phyloP scores from a whole-genome alignment of 2,797 vertebrate species.

The Dicrostonyx torquatus region DNA sequence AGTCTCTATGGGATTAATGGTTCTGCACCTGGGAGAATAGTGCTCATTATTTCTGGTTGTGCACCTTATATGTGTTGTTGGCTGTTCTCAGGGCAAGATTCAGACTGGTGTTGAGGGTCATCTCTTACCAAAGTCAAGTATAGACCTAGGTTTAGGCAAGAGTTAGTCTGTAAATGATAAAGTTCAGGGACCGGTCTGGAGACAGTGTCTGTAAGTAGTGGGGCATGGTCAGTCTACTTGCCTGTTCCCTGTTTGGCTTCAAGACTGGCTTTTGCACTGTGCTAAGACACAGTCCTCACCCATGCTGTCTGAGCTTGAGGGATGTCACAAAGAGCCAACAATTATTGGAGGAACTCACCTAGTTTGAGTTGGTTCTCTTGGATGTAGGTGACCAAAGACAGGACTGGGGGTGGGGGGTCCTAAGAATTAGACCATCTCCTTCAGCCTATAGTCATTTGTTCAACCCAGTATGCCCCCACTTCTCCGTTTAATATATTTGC shows the following conservation, averaged over 20 bases:
- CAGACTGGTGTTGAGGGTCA: not conserved
- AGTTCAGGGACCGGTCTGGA: not conserved
- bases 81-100: not conserved
- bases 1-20: no score
- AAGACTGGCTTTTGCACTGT: not conserved
- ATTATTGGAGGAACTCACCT: not conserved
- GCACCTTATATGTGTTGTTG: not conserved
- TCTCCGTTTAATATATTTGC: not conserved
- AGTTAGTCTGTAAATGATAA: not conserved
- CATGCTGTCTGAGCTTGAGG: not conserved
- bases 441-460: not conserved
- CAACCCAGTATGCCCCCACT: not conserved
- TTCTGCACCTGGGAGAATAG: not conserved
- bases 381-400: not conserved
- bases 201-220: not conserved
- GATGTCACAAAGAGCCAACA: not conserved
- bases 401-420: not conserved
- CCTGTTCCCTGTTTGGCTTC: not conserved
- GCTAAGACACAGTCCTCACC: not conserved
- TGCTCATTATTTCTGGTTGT: not conserved
- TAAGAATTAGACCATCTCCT: not conserved
- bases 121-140: not conserved
- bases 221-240: not conserved
- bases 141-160: not conserved
- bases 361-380: not conserved